phyloP scores from a whole-genome alignment of 2,113 vertebrate species.

The Chamaea fasciata region DNA sequence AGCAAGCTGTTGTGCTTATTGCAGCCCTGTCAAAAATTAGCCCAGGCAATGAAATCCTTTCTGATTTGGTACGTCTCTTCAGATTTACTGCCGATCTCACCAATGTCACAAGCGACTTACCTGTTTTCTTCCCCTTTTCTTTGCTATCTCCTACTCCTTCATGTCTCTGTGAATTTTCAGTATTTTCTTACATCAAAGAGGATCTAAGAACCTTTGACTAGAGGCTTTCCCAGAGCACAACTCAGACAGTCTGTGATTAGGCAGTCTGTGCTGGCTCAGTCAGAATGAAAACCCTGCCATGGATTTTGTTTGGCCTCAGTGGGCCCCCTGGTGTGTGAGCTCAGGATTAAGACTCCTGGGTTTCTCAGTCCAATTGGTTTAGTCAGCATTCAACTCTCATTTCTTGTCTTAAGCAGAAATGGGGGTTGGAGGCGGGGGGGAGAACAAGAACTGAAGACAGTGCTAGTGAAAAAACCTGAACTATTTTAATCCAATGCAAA shows the following conservation, averaged over 20 bases:
- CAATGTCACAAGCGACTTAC: background rate
- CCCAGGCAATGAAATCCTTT: background rate
- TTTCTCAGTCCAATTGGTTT: background rate
- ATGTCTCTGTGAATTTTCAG: accelerated
- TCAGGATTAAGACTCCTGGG: background rate
- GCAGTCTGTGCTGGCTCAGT: background rate
- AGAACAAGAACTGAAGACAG: background rate
- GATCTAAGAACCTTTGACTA: background rate
- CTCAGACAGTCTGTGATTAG: background rate
- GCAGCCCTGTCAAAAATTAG: background rate
- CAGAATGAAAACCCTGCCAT: background rate
- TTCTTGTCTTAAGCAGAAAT: constrained; percentile 2
- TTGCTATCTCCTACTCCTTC: background rate
- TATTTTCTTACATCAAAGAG: background rate
- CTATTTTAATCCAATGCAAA: constrained; percentile 48
- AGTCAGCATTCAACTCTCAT: constrained; percentile 11
- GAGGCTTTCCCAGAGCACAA: background rate
- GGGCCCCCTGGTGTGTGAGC: background rate
- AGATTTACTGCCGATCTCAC: background rate
- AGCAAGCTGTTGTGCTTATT: background rate
- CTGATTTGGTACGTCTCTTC: background rate
- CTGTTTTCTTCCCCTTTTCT: background rate
- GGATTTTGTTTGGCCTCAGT: constrained; percentile 10
- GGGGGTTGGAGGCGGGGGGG: too few species aligned
- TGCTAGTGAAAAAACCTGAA: background rate